Base-by-base conservation (phyloP, 2,113 vertebrate genomes). In the Prionailurus viverrinus region DNA sequence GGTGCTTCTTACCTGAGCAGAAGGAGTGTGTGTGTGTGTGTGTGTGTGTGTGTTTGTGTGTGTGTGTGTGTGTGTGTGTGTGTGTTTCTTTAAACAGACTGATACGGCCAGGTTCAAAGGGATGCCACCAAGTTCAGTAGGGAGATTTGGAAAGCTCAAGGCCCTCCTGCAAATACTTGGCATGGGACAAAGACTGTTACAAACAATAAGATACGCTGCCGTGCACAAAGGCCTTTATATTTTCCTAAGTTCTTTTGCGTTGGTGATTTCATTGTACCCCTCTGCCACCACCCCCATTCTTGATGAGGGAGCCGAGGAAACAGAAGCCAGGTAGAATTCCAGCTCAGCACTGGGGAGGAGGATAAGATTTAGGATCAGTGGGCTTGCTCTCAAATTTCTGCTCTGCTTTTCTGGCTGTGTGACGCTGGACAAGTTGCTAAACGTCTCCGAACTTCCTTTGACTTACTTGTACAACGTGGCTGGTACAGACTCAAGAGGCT, bases 1-100 rank as follows among this genome's bases (percentile, higher is more conserved):
- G 95, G 95, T 92, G 58, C 89, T 92, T 97, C 95, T 97, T 97
- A 91, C 97, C 92, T 97, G 89, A 94, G 85, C 29, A 79, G 90
- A 96, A 98, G 95, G 48, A 61, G 21, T 61, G 33, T 97, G 91
- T 94, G 96, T 66, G 27, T 33, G 27, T 33, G 21, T 15, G 29
- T 14, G 25, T 51, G 71, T 41, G 63, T 16, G n/a, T 55, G n/a
- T n/a, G n/a, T n/a, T n/a, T n/a, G n/a, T n/a, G n/a, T n/a, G n/a
- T n/a, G 53, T 19, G 55, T 58, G 55, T 58, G 55, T 55, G 51
- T 55, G 51, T 51, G 51, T 51, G 58, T 58, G 58, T 23, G 58
- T 61, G 21, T 9, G 21, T 61, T 31, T 78, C 74, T 69, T 79
- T 85, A 41, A 45, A 33, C 9, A n/a, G 69, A 89, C 36, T 7